Base-by-base conservation (phyloP, 2,888 invertebrate species). In the Apodemia hepburni region DNA sequence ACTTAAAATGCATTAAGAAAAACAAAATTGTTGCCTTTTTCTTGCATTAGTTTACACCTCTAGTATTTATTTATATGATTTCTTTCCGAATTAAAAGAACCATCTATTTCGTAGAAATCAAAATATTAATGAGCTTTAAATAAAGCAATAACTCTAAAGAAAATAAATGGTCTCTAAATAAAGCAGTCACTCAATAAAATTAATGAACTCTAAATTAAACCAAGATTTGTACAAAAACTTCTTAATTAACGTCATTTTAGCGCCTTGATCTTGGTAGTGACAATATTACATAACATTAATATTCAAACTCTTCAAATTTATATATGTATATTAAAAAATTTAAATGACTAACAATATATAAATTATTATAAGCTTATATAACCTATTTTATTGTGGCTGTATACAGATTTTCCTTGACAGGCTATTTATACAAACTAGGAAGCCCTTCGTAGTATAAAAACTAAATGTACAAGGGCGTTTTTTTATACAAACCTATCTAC, bases 401-500 rank as follows among this genome's bases (percentile, higher is more conserved):
- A 51, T 51, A 51, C 51, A 22, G 51, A 51, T 51, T 18, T 51
- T 22, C 51, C 54, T 49, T 54, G 27, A 22, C 22, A 54, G 15
- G 42, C 12, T 42, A 5, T 54, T 54, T 54, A 54, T 22, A 54
- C 54, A 42, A 42, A 42, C 27, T 54, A 54, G 54, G 54, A 54
- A 54, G 27, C 54, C 54, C 27, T 12, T 27, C 22, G 51, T 51
- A 51, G 42, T 42, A 27, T 51, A 51, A 51, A 51, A 51, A 51
- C 51, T 22, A 27, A 51, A 6, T 27, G 12, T 51, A 51, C 51
- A 8, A 51, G 27, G 15, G 54, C 27, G 54, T 54, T 27, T 54
- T n/a, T 54, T 54, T 54, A 54, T 54, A 54, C 54, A 54, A 27
- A 54, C 27, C 49, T 54, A 8, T 12, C 54, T 15, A 54, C 15